Evolutionary conservation across 2,797 vertebrate genomes (phyloP).

Genomic region (Lagocephalus sceleratus): DNA sequence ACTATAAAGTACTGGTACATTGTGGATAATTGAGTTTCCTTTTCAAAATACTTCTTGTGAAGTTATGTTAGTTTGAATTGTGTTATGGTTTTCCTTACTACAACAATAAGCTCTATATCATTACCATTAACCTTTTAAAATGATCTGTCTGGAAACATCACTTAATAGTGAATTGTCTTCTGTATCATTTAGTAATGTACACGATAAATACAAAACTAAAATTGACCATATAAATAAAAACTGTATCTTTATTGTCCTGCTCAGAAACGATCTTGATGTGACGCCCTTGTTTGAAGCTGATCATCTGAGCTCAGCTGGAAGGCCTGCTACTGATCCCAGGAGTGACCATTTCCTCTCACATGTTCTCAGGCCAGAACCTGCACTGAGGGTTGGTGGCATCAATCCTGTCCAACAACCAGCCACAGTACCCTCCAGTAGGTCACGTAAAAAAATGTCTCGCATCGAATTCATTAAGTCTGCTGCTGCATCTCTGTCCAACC

Average conservation of each 20-base stretch:
- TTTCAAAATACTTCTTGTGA: too few relatives aligned
- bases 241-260: neutral
- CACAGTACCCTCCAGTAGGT: conserved; percentile 61
- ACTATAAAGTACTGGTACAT: neutral
- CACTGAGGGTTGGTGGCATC: conserved; percentile 44
- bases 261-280: conserved; percentile 79
- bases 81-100: too few relatives aligned
- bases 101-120: too few relatives aligned
- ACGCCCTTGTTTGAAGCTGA: conserved; percentile 75
- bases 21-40: too few relatives aligned
- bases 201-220: neutral
- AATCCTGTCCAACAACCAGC: conserved; percentile 23
- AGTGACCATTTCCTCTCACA: conserved; percentile 80
- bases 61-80: too few relatives aligned
- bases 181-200: neutral
- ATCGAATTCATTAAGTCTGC: conserved; percentile 93
- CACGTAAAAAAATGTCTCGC: conserved; percentile 79
- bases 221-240: neutral
- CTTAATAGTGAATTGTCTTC: too few relatives aligned
- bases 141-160: too few relatives aligned
- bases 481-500: conserved; percentile 89
- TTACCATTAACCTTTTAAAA: too few relatives aligned
- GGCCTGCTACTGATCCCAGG: conserved; percentile 34
- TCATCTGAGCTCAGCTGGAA: conserved; percentile 64
- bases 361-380: conserved; percentile 78